These are phyloP conservation scores for Xestoiulus laeticollis DNA, from an alignment of 2,888 invertebrate species.

Conservation along the genomic window DNA sequence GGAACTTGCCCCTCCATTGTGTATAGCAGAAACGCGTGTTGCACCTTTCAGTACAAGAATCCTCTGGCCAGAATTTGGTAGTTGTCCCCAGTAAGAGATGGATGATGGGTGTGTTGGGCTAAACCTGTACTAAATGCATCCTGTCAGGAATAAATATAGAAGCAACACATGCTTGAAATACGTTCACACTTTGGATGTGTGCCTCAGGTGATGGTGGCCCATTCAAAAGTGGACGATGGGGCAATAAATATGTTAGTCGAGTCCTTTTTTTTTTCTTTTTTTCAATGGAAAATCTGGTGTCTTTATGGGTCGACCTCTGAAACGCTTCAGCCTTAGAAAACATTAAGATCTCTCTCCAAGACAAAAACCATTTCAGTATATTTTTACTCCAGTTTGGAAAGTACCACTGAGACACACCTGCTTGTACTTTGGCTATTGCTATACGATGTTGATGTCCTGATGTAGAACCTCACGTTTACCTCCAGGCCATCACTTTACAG, in stretches of 20 bases:
- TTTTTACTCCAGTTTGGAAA: not conserved
- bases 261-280: not conserved
- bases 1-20: not conserved
- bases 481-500: no score
- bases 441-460: not conserved
- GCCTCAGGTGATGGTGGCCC: not conserved
- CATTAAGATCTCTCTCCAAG: constrained; percentile 3
- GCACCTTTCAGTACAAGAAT: not conserved
- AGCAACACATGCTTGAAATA: constrained; percentile 8
- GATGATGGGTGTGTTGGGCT: not conserved
- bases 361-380: constrained; percentile 2
- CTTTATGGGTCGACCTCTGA: not conserved
- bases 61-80: not conserved
- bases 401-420: not conserved
- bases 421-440: no score
- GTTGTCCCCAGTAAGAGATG: not conserved
- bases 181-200: constrained; percentile 18
- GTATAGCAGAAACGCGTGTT: not conserved
- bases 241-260: constrained; percentile 5
- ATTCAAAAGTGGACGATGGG: not conserved
- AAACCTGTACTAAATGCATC: not conserved
- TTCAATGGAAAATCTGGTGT: constrained; percentile 21
- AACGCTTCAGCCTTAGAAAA: not conserved
- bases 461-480: no score
- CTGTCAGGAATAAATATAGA: constrained; percentile 21